Percentiles rank a stretch among this genome's conserved stretches.
Evolutionary conservation across 2,113 vertebrate genomes (phyloP).

Genomic region (Zootoca vivipara): DNA sequence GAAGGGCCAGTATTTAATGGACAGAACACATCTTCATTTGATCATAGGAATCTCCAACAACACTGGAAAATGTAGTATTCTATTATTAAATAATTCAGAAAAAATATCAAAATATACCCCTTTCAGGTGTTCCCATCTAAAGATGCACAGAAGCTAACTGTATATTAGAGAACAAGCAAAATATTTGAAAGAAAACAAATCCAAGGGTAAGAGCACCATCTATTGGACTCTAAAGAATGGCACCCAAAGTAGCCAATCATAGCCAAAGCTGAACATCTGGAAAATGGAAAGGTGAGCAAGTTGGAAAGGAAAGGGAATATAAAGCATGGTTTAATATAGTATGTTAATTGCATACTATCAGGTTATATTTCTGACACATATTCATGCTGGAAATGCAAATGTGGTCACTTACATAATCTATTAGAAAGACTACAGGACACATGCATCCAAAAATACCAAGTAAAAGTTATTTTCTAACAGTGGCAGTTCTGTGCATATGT

Average conservation of each 20-base stretch:
- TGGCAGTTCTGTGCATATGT: not conserved
- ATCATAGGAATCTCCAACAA: not conserved
- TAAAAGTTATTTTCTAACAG: not conserved
- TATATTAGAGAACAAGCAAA: conserved; percentile 30
- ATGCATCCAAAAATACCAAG: not conserved
- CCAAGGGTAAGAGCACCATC: conserved; percentile 66
- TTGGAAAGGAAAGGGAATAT: conserved; percentile 11
- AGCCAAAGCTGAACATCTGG: conserved; percentile 21
- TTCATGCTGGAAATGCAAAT: not conserved
- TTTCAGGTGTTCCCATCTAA: conserved; percentile 30
- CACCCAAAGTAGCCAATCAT: conserved; percentile 29
- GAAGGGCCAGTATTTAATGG: not conserved
- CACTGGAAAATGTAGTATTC: not conserved
- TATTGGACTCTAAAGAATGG: conserved; percentile 54
- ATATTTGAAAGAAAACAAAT: conserved; percentile 38
- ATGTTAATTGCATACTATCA: conserved; percentile 22
- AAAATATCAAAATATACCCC: conserved; percentile 20
- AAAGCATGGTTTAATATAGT: conserved; percentile 14
- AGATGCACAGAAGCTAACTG: conserved; percentile 36
- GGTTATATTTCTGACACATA: not conserved
- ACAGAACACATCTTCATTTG: not conserved
- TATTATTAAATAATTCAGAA: not conserved
- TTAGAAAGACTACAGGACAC: not conserved
- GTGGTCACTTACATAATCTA: not conserved
- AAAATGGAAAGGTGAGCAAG: conserved; percentile 23